Evolutionary conservation across 2,888 invertebrate genomes (phyloP), one percentile per base, ranked within the genome.

Genomic region (Corbicula japonica): DNA sequence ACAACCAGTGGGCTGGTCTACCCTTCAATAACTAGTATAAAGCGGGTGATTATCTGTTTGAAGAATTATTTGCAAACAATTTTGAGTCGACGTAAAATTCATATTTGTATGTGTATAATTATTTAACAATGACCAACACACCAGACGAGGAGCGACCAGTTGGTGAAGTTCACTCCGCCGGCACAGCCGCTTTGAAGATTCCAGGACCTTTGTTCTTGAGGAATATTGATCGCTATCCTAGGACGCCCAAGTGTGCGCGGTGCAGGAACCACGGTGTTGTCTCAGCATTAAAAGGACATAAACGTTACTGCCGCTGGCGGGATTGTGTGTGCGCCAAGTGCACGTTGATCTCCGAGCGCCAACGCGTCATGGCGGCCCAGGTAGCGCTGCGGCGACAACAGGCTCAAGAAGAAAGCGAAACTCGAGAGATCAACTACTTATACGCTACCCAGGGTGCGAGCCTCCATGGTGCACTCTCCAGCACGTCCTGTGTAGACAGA

Each of bases 261-360:
- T 99, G 99, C 93, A 95, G 99, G 78, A 99, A 99, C 95, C 99
- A 99, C 95, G 99, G 99, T 87, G 98, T 98, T 85, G 98, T 99
- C 76, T 98, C 98, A 30, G 97, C 97, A 6, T 95, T 98, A 69
- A 99, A 99, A 94, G 94, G 94, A 86, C 93, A 93, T 87, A 95
- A 95, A 94, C 96, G 99, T n/a, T 99, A 98, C 94, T 99, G 99
- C 93, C 96, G 98, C 77, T 99, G 98, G 98, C 95, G 93, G 83
- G 99, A 99, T 94, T 99, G 99, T 94, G 97, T 97, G 83, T 99
- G 94, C 84, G 98, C 98, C 69, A 99, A 99, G 94, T 99, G 99
- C 94, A 99, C 98, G 23, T 95, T 99, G 86, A 99, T 99, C 86
- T 98, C 99, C 1, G 99, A 99, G 94, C 94, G 99, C 78, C 99